Percentiles rank a stretch among this genome's conserved stretches.
These are phyloP conservation scores for Diloba caeruleocephala DNA, from an alignment of 2,888 invertebrate species.

Conservation along the genomic window DNA sequence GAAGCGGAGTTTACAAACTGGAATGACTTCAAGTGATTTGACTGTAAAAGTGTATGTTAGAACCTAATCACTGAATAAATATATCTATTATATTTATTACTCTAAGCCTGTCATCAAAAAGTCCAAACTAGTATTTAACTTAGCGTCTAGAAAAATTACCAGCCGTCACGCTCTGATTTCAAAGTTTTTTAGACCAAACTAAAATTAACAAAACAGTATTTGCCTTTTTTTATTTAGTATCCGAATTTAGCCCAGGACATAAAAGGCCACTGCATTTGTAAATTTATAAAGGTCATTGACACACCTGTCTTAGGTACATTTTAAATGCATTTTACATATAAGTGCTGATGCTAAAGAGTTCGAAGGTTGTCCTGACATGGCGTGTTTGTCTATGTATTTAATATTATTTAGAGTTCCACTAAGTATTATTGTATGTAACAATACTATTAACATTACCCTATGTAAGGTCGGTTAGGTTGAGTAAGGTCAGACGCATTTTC, in stretches of 20 bases:
- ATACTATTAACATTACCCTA: slow-evolving; percentile 30
- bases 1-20: too few relatives aligned
- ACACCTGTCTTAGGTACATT: slow-evolving; percentile 19
- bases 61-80: too few relatives aligned
- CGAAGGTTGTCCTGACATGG: slow-evolving; percentile 31
- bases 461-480: slow-evolving; percentile 22
- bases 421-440: slow-evolving; percentile 16
- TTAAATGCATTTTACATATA: slow-evolving; percentile 27
- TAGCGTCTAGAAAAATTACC: slow-evolving; percentile 1
- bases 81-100: too few relatives aligned
- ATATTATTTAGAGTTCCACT: slow-evolving; percentile 35
- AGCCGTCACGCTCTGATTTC: slow-evolving; percentile 45
- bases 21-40: too few relatives aligned
- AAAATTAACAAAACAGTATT: slow-evolving; percentile 11
- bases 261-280: not conserved
- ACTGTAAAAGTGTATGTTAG: too few relatives aligned
- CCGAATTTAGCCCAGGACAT: not conserved
- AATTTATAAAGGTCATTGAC: slow-evolving; percentile 27
- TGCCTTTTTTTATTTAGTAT: slow-evolving; percentile 30
- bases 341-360: slow-evolving; percentile 23
- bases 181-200: slow-evolving; percentile 39
- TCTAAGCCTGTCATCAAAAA: too few relatives aligned
- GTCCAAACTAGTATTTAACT: not conserved
- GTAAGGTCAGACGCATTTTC: slow-evolving; percentile 25
- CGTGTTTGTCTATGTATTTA: slow-evolving; percentile 33